Evolutionary conservation across 1,140 invertebrate genomes (phyloP), one percentile per base, ranked within the genome.

Genomic region (Cotesia glomerata): DNA sequence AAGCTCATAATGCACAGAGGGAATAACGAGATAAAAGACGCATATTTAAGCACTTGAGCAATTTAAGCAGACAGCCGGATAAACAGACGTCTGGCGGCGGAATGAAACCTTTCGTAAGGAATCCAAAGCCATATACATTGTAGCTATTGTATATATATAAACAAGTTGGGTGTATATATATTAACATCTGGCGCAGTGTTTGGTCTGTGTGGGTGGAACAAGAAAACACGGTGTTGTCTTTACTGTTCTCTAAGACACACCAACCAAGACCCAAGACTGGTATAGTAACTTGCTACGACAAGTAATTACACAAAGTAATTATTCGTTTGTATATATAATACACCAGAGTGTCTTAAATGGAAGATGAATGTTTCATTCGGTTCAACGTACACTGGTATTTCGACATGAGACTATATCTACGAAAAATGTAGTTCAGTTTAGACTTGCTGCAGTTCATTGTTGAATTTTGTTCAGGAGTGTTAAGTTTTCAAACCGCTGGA

Each of bases 251-350:
- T 7, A 45, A 45, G 11, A n/a, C 62, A 11, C 36, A 13, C 8
- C 39, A 64, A 32, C 11, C 34, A 14, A 54, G 14, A 36, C n/a
- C n/a, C 34, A 14, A 54, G 8, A 36, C n/a, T 7, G 35, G 45
- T 51, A 39, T 51, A 58, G 63, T 54, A 74, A 74, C 66, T 16
- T 11, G 18, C 11, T 56, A 26, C 64, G 59, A 72, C 70, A 72
- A 75, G 74, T 75, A 75, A 75, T 75, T 75, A 72, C 65, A 69
- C 52, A 69, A 69, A 72, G 74, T 75, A 72, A 75, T 75, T 75
- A 75, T 68, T 75, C 73, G 69, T 74, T 71, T 68, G 65, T 63
- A 49, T 68, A 58, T 63, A 49, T 49, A 70, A 71, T 64, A 26
- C 63, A 65, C 59, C 16, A 39, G 26, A 32, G 13, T 32, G 54